These are phyloP conservation scores for Taphrorychus bicolor DNA, from an alignment of 2,888 invertebrate genomes.

Conservation along the genomic window DNA sequence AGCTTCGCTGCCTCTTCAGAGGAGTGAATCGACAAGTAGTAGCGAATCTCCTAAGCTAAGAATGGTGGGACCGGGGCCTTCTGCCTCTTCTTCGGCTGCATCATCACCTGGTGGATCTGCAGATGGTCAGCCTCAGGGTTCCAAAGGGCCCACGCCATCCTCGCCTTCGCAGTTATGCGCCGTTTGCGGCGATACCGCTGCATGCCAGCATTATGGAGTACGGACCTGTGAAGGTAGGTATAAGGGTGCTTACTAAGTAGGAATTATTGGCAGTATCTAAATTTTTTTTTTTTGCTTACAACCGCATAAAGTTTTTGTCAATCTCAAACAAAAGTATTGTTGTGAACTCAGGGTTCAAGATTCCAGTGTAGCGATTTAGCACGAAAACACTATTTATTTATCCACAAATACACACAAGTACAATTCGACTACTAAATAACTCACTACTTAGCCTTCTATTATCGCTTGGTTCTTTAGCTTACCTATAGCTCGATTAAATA, in stretches of 20 bases:
- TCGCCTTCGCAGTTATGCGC: slow-evolving; percentile 91
- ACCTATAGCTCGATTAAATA: too few species aligned
- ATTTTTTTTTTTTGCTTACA: too few species aligned
- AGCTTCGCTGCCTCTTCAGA: slow-evolving; percentile 78
- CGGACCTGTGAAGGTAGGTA: slow-evolving; percentile 83
- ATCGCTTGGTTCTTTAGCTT: too few species aligned
- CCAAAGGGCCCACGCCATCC: slow-evolving; percentile 67
- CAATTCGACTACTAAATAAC: too few species aligned
- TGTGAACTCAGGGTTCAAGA: too few species aligned
- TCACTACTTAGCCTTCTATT: too few species aligned
- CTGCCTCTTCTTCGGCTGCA: slow-evolving; percentile 74
- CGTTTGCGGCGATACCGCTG: slow-evolving; percentile 98
- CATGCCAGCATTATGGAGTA: slow-evolving; percentile 98
- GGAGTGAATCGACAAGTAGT: slow-evolving; percentile 81
- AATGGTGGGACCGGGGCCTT: slow-evolving; percentile 62
- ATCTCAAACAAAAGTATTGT: too few species aligned
- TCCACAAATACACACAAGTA: too few species aligned
- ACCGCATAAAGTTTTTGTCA: too few species aligned
- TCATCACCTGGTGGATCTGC: slow-evolving; percentile 63
- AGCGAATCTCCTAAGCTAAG: slow-evolving; percentile 77
- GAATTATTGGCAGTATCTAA: background rate
- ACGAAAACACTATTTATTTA: too few species aligned
- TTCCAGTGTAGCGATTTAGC: too few species aligned
- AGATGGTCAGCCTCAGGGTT: slow-evolving; percentile 53
- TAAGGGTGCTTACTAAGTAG: background rate